Base-by-base conservation (phyloP, 2,113 vertebrate genomes). In the Gymnocephalus cernua region DNA sequence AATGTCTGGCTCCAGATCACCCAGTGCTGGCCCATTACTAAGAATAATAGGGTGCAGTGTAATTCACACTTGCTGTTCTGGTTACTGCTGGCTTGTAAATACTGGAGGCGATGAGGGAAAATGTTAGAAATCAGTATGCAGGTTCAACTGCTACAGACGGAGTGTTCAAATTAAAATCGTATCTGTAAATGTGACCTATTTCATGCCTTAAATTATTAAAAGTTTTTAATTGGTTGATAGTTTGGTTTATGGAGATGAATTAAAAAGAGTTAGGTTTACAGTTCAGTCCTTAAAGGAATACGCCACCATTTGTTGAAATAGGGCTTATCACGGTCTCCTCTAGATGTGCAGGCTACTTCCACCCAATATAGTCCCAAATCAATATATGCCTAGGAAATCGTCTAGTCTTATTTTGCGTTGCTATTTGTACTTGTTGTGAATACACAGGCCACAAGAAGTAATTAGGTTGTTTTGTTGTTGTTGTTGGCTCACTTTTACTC, bases 1-100 rank as follows among this genome's bases (percentile, higher is more conserved):
- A 96, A 94, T 2, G 16, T 76, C 54, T 83, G 21, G 11, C 73
- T 79, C 54, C 68, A 70, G 27, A 74, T 89, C 72, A 74, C 11
- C 3, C 57, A 32, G 16, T 48, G 16, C 47, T 0, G 3, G 32
- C 23, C 27, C 54, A 32, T 76, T 50, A 75, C 59, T 11, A 53
- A 50, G 38, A 64, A 59, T 56, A 10, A 77, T 16, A 62, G 70
- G 47, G 35, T 32, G 38, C 25, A 50, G 32, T 6, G 48, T 81
- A 61, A 74, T 66, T 75, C 59, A 61, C 38, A 56, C 54, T 44
- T 32, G 51, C 38, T 80, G 58, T 44, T n/a, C 50, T 56, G 5
- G 3, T 70, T 8, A 58, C 23, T 58, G 41, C 29, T 63, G 38
- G 23, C 19, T 67, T 64, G 58, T 74, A 25, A 75, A 71, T 83